Evolutionary conservation across 2,888 invertebrate genomes (phyloP), one percentile per base, ranked within the genome.

Genomic region (Rhogogaster chlorosoma): DNA sequence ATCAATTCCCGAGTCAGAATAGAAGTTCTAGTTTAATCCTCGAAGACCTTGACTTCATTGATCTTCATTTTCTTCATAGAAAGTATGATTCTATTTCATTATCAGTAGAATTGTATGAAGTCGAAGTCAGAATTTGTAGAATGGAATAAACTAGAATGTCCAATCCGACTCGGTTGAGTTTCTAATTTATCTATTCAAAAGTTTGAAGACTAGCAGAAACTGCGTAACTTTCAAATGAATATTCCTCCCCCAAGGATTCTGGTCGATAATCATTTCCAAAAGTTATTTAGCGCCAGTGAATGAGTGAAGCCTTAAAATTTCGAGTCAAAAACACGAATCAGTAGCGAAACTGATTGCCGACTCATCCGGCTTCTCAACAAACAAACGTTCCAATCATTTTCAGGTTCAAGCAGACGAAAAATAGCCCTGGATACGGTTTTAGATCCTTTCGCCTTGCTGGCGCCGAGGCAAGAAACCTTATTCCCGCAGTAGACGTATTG

Each of bases 401-500:
- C 49, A 38, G n/a, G n/a, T n/a, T 71, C 38, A 71, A 32, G 10
- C 3, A 73, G 42, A 73, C 42, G 71, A 38, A 71, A 22, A 73
- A 73, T 67, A 32, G 18, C 15, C 67, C 32, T 67, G 32, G 36
- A 12, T 73, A 38, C 22, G 38, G n/a, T 42, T 73, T 73, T 73
- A 73, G 42, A 73, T n/a, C 71, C 42, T 73, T 38, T 42, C 71
- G 42, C 26, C 71, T 73, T 42, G 15, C 71, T 10, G 71, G 42
- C 71, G 38, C 42, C 71, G n/a, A 26, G 22, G 3, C 22, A 73
- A 73, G 71, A 73, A 73, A 73, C 71, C 71, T 73, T 73, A 73
- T 42, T 42, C 42, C 32, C 6, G 12, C 32, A 6, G 29, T 6
- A 67, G 32, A 67, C 67, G 0, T 32, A 26, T 26, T 61, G 61